phyloP scores from a whole-genome alignment of 1,140 invertebrate species.

The Eulimnadia texana region DNA sequence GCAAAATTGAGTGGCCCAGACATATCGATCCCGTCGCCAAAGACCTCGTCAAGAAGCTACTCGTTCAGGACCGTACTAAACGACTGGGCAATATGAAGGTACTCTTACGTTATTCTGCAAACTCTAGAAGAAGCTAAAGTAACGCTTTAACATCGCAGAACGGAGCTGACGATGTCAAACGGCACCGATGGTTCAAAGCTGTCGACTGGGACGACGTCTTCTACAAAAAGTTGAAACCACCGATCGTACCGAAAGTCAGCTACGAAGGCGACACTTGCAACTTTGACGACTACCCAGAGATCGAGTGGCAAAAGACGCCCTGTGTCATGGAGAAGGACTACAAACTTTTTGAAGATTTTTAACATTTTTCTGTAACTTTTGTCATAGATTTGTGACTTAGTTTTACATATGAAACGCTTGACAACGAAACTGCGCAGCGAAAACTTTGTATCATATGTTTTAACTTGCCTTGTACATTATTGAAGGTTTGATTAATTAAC shows the following conservation, averaged over 20 bases:
- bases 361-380: slow-evolving; percentile 25
- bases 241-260: slow-evolving; percentile 73
- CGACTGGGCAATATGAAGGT: slow-evolving; percentile 83
- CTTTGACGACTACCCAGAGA: slow-evolving; percentile 90
- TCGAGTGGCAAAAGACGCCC: slow-evolving; percentile 62
- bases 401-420: not conserved
- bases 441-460: no score
- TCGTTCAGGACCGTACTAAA: slow-evolving; percentile 81
- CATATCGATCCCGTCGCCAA: slow-evolving; percentile 83
- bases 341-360: slow-evolving; percentile 79
- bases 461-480: no score
- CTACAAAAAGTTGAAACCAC: slow-evolving; percentile 60
- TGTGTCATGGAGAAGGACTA: slow-evolving; percentile 62
- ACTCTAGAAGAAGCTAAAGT: no score
- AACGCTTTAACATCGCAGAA: no score
- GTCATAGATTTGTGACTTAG: no score
- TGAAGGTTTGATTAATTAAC: no score
- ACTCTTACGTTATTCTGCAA: no score
- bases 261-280: slow-evolving; percentile 87
- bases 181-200: slow-evolving; percentile 87
- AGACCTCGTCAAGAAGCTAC: slow-evolving; percentile 86
- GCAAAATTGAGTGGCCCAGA: slow-evolving; percentile 83
- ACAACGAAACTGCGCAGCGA: not conserved
- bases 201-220: slow-evolving; percentile 80
- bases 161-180: slow-evolving; percentile 81